A percentile compares a stretch with the other conserved stretches of the same genome.
Evolutionary conservation across 2,797 vertebrate genomes (phyloP).

Genomic region (Chiloscyllium punctatum): DNA sequence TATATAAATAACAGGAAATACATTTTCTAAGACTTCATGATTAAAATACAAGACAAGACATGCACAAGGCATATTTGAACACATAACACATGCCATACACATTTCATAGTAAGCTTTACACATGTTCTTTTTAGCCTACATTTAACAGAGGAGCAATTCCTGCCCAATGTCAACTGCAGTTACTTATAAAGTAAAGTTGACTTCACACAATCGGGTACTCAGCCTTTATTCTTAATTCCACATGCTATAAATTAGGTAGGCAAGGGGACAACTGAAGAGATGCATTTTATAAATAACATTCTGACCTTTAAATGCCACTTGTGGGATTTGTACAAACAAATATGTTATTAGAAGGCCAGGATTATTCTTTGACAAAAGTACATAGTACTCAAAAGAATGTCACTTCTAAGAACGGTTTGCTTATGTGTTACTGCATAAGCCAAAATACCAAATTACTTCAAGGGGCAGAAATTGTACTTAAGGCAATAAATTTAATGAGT

Average conservation of each 20-base stretch:
- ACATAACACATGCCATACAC: neutral
- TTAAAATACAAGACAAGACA: neutral
- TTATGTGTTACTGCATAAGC: neutral
- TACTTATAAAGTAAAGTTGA: neutral
- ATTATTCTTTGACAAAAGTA: neutral
- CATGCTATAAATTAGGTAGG: neutral
- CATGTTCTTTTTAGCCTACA: neutral
- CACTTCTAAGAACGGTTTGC: neutral
- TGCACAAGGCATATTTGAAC: neutral
- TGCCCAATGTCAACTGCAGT: neutral
- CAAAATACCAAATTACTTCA: neutral
- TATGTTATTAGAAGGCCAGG: neutral
- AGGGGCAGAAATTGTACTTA: neutral
- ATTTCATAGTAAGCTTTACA: neutral
- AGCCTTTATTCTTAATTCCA: neutral
- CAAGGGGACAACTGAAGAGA: neutral
- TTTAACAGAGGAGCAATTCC: neutral
- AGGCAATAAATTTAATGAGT: neutral
- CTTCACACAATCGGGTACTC: neutral
- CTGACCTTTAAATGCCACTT: neutral
- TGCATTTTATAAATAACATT: neutral
- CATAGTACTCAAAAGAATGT: neutral
- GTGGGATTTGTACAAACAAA: too few relatives aligned
- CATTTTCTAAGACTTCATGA: neutral
- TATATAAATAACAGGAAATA: conserved; percentile 12